Percentiles rank a stretch among this genome's conserved stretches.
These are phyloP conservation scores for Columbina picui DNA, from an alignment of 2,113 vertebrate genomes.

Conservation along the genomic window DNA sequence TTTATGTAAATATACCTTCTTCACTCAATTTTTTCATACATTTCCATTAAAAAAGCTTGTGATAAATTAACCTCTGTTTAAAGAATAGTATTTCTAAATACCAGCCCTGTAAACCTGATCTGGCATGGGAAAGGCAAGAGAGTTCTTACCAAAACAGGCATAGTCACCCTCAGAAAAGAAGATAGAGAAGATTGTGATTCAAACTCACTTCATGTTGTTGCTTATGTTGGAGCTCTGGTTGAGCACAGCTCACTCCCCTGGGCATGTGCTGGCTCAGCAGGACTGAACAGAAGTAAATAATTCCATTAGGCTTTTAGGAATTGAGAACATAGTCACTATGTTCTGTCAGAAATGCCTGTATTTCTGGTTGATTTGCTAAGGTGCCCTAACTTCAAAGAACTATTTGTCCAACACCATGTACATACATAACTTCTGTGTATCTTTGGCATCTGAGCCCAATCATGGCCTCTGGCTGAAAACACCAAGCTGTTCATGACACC, in stretches of 20 bases:
- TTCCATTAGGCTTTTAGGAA: not conserved
- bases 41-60: not conserved
- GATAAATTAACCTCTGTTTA: not conserved
- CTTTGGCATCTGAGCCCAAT: not conserved
- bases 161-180: not conserved
- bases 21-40: not conserved
- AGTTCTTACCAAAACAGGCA: not conserved
- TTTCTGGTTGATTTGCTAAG: not conserved
- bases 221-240: not conserved
- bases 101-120: not conserved
- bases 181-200: not conserved
- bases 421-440: not conserved
- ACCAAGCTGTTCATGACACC: not conserved
- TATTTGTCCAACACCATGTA: not conserved
- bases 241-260: not conserved
- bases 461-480: not conserved
- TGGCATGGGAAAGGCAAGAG: not conserved
- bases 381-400: not conserved
- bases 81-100: not conserved
- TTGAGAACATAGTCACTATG: not conserved
- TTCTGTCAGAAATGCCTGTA: not conserved
- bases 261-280: not conserved
- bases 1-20: not conserved
- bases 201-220: not conserved
- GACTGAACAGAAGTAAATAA: not conserved